Evolutionary conservation across 2,797 vertebrate genomes (phyloP).

Genomic region (Knipowitschia caucasica): DNA sequence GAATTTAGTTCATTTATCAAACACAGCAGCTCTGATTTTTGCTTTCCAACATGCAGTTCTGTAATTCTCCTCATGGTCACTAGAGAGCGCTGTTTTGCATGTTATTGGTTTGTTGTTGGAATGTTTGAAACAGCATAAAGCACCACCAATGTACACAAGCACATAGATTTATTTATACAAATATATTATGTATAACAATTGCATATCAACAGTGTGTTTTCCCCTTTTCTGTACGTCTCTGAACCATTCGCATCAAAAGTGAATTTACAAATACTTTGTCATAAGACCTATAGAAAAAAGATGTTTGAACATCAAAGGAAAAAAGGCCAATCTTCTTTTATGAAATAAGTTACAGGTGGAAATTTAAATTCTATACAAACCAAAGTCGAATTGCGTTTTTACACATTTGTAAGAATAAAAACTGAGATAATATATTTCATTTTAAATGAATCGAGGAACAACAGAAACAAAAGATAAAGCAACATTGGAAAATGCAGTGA

Average conservation of each 20-base stretch:
- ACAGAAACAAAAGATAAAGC: neutral
- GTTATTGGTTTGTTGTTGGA: neutral
- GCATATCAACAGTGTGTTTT: constrained; percentile 76
- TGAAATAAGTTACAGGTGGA: too few species aligned
- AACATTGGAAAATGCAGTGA: constrained; percentile 4
- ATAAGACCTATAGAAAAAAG: constrained; percentile 65
- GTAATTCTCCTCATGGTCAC: constrained; percentile 43
- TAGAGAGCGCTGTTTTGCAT: constrained; percentile 40
- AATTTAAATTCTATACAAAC: too few species aligned
- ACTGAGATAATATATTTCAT: neutral
- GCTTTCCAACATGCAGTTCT: neutral
- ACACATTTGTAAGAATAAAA: neutral
- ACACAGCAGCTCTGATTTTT: too few species aligned
- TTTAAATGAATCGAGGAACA: neutral
- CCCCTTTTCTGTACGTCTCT: constrained; percentile 56
- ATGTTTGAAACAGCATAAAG: too few species aligned
- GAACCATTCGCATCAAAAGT: constrained; percentile 70
- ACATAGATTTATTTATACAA: constrained; percentile 85
- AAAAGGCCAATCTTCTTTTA: too few species aligned
- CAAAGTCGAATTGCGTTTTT: neutral
- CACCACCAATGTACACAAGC: constrained; percentile 71
- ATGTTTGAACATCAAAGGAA: constrained; percentile 24
- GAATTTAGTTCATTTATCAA: too few species aligned
- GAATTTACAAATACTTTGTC: constrained; percentile 75
- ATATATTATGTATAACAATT: constrained; percentile 87